Evolutionary conservation across 2,113 vertebrate genomes (phyloP).

Genomic region (Chionis minor): DNA sequence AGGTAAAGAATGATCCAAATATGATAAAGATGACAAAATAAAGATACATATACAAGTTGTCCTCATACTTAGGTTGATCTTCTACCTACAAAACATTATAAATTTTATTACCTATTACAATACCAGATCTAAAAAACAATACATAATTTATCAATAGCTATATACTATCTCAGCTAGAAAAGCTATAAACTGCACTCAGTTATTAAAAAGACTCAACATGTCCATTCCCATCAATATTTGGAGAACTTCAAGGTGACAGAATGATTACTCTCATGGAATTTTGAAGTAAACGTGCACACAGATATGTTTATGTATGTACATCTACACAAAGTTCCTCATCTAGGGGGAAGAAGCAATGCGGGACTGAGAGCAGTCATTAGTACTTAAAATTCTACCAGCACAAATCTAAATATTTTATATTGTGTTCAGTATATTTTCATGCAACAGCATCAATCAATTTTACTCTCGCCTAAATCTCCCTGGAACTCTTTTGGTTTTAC

Average conservation of each 20-base stretch:
- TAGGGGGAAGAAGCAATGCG: background rate
- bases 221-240: background rate
- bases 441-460: background rate
- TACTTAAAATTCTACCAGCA: background rate
- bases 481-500: background rate
- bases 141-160: background rate
- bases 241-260: background rate
- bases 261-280: background rate
- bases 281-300: background rate
- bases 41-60: slow-evolving; percentile 87
- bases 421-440: background rate
- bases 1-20: slow-evolving; percentile 96
- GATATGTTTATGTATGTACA: background rate
- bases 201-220: background rate
- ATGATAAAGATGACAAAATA: slow-evolving; percentile 99
- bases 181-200: background rate
- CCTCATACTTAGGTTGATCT: slow-evolving; percentile 88
- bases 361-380: background rate
- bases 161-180: background rate
- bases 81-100: slow-evolving; percentile 71
- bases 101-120: background rate
- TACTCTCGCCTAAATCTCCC: background rate
- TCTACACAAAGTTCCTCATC: background rate
- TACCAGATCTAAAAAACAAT: background rate
- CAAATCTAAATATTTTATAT: background rate